These are phyloP conservation scores for Stratiolaelaps scimitus DNA, from an alignment of 1,140 invertebrate species.

Conservation along the genomic window DNA sequence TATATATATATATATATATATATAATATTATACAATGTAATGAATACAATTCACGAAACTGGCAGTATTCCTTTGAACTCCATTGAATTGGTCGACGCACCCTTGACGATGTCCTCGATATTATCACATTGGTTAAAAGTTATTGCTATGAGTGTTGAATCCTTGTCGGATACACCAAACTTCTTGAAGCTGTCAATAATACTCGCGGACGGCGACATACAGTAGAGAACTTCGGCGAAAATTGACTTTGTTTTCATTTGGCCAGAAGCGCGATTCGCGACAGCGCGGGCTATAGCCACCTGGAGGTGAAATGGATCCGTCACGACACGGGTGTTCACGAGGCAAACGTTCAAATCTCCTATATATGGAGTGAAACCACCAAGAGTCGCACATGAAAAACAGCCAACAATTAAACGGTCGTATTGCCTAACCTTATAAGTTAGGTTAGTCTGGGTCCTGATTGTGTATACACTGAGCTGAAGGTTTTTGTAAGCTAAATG, in stretches of 20 bases:
- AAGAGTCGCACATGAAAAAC: no score
- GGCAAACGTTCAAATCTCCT: constrained; percentile 20
- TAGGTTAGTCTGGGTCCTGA: no score
- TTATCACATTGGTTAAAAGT: constrained; percentile 1
- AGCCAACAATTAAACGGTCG: no score
- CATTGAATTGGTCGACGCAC: not conserved
- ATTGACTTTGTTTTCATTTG: constrained; percentile 11
- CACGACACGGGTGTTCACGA: constrained; percentile 1
- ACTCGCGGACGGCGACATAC: constrained; percentile 8
- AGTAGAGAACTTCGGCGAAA: constrained; percentile 8
- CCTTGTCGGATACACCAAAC: not conserved
- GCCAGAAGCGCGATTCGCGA: constrained; percentile 1
- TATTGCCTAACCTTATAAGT: no score
- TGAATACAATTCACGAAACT: no score
- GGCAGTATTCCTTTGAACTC: no score
- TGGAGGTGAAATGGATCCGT: constrained; percentile 9
- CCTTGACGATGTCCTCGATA: not conserved
- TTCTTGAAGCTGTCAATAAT: constrained; percentile 9
- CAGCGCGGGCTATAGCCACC: constrained; percentile 3
- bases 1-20: no score
- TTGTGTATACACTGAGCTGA: no score
- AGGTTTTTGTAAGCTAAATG: no score
- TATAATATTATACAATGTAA: no score
- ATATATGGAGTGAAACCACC: not conserved
- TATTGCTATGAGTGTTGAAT: not conserved